A percentile compares a stretch with the other conserved stretches of the same genome.
phyloP scores from a whole-genome alignment of 35 echinoderm and acorn worm genomes.

The Heliocidaris tuberculata region DNA sequence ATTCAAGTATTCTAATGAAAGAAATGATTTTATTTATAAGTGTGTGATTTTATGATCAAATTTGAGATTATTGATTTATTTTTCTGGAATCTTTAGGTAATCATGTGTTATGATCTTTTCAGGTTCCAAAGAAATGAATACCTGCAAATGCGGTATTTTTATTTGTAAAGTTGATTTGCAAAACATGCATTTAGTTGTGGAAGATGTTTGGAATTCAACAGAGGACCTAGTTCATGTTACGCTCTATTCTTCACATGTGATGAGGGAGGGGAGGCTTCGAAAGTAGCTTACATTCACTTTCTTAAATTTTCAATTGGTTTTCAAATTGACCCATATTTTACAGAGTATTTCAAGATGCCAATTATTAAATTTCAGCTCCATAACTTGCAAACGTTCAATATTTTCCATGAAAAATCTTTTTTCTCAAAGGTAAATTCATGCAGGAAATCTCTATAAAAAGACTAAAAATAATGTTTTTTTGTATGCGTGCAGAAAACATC shows the following conservation, averaged over 20 bases:
- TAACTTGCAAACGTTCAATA: too few relatives aligned
- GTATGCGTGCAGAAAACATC: too few relatives aligned
- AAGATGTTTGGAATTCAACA: not conserved
- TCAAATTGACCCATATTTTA: not conserved
- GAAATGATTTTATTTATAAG: not conserved
- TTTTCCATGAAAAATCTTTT: not conserved
- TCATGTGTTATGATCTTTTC: not conserved
- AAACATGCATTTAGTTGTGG: not conserved
- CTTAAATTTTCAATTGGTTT: not conserved
- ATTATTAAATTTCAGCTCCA: not conserved
- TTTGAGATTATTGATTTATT: not conserved
- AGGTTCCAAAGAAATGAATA: not conserved
- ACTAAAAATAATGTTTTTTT: too few relatives aligned
- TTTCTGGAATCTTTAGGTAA: not conserved
- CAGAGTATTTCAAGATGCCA: not conserved
- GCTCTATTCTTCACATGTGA: too few relatives aligned
- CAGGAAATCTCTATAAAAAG: not conserved
- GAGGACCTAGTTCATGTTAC: not conserved
- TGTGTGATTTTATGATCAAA: constrained; percentile 18
- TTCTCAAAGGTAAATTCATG: not conserved
- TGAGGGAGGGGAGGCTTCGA: not conserved
- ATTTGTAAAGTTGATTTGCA: not conserved
- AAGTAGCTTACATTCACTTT: not conserved
- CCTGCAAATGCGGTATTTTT: not conserved
- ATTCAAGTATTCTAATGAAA: not conserved